These are phyloP conservation scores for Actinernus sp. DNA, from an alignment of 92 coral and sea anemone genomes.

Conservation along the genomic window DNA sequence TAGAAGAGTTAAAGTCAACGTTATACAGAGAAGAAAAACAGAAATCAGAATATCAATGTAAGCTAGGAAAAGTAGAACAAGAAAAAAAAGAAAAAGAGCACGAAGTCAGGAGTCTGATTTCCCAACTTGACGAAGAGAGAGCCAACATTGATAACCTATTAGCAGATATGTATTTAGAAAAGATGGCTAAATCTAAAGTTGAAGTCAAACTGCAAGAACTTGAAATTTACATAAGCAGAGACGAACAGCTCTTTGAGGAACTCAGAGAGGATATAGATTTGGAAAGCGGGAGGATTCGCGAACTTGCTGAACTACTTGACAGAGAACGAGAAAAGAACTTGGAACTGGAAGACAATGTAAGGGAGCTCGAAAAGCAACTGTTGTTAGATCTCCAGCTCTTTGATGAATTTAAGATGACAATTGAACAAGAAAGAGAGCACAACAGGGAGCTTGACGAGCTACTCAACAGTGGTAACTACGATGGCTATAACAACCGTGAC, in stretches of 20 bases:
- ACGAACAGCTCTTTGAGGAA: constrained; percentile 65
- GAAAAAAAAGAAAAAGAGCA: constrained; percentile 56
- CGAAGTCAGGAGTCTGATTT: constrained; percentile 36
- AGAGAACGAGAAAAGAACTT: constrained; percentile 49
- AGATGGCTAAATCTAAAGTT: constrained; percentile 37
- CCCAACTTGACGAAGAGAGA: constrained; percentile 56
- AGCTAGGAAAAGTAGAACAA: constrained; percentile 51
- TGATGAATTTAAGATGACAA: constrained; percentile 59
- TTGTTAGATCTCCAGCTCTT: constrained; percentile 63
- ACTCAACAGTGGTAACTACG: constrained; percentile 59
- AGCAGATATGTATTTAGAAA: constrained; percentile 44
- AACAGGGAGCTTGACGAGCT: constrained; percentile 68
- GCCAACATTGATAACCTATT: constrained; percentile 44
- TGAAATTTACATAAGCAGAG: constrained; percentile 45
- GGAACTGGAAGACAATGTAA: constrained; percentile 46
- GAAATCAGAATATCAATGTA: constrained; percentile 38
- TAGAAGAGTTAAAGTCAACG: constrained; percentile 61
- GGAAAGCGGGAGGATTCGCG: constrained; percentile 54
- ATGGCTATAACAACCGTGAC: constrained; percentile 38
- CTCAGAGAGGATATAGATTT: constrained; percentile 52
- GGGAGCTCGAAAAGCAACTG: constrained; percentile 68
- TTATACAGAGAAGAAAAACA: constrained; percentile 57
- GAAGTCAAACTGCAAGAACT: constrained; percentile 60
- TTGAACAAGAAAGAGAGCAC: constrained; percentile 63
- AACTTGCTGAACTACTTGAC: constrained; percentile 57